Evolutionary conservation across 2,797 vertebrate genomes (phyloP).

Genomic region (Morus bassanus): DNA sequence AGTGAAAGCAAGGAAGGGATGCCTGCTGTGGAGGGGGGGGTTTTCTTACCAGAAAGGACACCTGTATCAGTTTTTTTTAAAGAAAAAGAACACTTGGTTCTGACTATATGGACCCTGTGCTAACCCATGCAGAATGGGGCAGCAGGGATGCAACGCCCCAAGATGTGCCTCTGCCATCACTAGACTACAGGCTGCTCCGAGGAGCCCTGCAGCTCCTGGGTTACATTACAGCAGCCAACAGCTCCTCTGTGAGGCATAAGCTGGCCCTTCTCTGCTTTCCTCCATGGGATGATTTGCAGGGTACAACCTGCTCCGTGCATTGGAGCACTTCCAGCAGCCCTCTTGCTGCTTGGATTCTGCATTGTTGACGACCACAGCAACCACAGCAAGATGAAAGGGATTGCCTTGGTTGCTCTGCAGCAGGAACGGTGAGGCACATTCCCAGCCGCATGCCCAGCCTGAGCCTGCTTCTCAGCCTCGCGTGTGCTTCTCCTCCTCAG

Average conservation of each 20-base stretch:
- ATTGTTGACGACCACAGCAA: neutral
- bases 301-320: neutral
- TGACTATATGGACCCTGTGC: neutral
- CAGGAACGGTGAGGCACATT: neutral
- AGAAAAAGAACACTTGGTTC: neutral
- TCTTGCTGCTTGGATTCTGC: neutral
- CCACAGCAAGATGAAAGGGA: neutral
- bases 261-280: neutral
- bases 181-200: neutral
- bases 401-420: accelerated
- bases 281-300: neutral
- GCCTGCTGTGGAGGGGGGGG: neutral
- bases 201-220: neutral
- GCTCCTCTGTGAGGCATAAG: constrained; percentile 47
- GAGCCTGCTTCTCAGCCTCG: neutral
- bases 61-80: neutral
- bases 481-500: neutral
- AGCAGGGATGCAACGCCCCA: neutral
- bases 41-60: neutral
- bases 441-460: neutral
- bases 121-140: neutral
- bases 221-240: constrained; percentile 18
- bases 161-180: neutral
- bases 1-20: neutral
- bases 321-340: neutral